These are phyloP conservation scores for Tipula vernalis DNA, from an alignment of 2,888 invertebrate genomes.

Conservation along the genomic window DNA sequence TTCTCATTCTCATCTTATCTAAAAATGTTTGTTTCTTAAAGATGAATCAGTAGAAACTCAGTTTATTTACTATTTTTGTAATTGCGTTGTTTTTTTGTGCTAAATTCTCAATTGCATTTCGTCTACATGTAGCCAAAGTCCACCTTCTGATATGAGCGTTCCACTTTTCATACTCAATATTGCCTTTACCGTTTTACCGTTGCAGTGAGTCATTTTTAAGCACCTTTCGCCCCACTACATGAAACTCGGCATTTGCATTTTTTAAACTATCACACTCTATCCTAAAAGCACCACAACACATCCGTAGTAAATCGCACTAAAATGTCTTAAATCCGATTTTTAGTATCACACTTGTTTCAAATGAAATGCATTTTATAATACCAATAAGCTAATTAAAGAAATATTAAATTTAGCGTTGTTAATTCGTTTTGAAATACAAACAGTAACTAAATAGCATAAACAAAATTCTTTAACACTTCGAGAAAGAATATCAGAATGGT, in stretches of 20 bases:
- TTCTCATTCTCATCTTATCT: neutral
- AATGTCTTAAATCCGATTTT: slow-evolving; percentile 36
- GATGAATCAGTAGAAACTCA: neutral
- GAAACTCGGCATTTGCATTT: slow-evolving; percentile 29
- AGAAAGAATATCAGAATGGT: too few species aligned
- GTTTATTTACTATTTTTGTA: neutral
- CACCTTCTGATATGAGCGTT: slow-evolving; percentile 10
- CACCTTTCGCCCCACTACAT: too few species aligned
- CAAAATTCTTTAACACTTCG: too few species aligned
- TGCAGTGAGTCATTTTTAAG: too few species aligned
- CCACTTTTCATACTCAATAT: too few species aligned
- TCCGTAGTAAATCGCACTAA: slow-evolving; percentile 31
- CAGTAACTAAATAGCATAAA: too few species aligned
- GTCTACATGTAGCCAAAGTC: slow-evolving; percentile 10
- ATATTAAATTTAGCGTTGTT: neutral
- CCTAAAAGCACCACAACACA: slow-evolving; percentile 37
- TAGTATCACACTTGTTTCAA: slow-evolving; percentile 24
- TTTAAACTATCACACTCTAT: slow-evolving; percentile 33
- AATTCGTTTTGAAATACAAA: neutral
- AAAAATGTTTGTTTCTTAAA: neutral
- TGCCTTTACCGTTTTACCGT: too few species aligned
- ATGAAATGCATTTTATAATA: slow-evolving; percentile 30
- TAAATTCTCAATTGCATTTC: slow-evolving; percentile 19
- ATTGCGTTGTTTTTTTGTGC: neutral
- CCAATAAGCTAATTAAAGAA: neutral